Evolutionary conservation across 2,797 vertebrate genomes (phyloP), one percentile per base, ranked within the genome.

Genomic region (Leptoclinus maculatus): DNA sequence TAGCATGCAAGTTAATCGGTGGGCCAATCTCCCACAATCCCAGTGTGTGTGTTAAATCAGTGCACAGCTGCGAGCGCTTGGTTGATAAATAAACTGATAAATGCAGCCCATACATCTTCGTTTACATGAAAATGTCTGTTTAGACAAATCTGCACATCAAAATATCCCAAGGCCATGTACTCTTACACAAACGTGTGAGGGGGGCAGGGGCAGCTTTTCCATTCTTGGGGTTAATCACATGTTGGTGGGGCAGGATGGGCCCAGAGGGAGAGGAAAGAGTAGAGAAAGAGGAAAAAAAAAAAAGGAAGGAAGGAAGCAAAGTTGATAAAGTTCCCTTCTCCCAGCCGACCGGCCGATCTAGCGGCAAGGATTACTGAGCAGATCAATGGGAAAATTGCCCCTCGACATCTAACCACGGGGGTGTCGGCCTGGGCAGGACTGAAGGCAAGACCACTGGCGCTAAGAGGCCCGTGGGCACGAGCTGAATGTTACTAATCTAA

Each of bases 201-300:
- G 74, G 29, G 54, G 74, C 74, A 9, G 59, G 79, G 60, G 82
- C 60, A 56, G 53, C 23, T 53, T 75, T 88, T 71, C 78, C 77
- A 80, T 80, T 83, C 70, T 54, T 34, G 29, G 53, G 83, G 81
- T 90, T 84, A 88, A 89, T 89, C 80, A 80, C 74, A 76, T 83
- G 88, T 78, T 68, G 66, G 70, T 14, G 5, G 59, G 66, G 54
- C 59, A 41, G 56, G 14, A 66, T 27, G 21, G 43, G 51, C 63
- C 53, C 41, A n/a, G 38, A 72, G 12, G 23, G 34, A 60, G 47
- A 16, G 43, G 32, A 49, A 41, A 19, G n/a, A 23, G 43, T 54
- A 32, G 49, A 77, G 34, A 56, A 67, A 54, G 21, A 49, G 5
- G 13, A 51, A 53, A 11, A 41, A 56, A 38, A 51, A 45, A 43